Evolutionary conservation across 2,113 vertebrate genomes (phyloP).

Genomic region (Pterocles burchelli): DNA sequence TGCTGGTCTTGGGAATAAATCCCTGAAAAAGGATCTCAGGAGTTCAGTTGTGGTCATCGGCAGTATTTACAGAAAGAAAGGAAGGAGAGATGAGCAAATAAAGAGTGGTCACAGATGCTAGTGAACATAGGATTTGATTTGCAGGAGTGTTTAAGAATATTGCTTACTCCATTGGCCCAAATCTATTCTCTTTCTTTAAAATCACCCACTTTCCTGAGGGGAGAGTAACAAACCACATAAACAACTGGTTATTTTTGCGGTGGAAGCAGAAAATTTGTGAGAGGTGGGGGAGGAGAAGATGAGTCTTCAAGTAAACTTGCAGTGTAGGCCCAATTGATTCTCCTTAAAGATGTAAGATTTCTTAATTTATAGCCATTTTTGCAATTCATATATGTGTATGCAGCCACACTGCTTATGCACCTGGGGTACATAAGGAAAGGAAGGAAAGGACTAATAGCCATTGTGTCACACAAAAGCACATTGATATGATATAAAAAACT

Average conservation of each 20-base stretch:
- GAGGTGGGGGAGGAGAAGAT: not conserved
- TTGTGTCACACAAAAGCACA: not conserved
- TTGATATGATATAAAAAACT: not conserved
- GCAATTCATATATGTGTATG: accelerated
- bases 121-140: not conserved
- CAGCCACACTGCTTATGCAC: not conserved
- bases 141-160: not conserved
- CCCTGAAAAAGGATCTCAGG: not conserved
- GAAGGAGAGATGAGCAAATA: not conserved
- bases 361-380: not conserved
- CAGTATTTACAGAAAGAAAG: not conserved
- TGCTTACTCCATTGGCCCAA: not conserved
- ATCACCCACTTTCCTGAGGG: not conserved
- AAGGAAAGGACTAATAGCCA: not conserved
- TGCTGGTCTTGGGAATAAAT: not conserved
- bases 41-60: not conserved
- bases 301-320: not conserved
- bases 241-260: not conserved
- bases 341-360: not conserved
- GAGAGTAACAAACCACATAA: not conserved
- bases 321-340: not conserved
- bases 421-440: accelerated
- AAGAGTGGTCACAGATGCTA: not conserved
- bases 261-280: not conserved
- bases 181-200: not conserved